These are phyloP conservation scores for Melanotaenia maccullochi DNA, from an alignment of 2,797 vertebrate species.

Conservation along the genomic window DNA sequence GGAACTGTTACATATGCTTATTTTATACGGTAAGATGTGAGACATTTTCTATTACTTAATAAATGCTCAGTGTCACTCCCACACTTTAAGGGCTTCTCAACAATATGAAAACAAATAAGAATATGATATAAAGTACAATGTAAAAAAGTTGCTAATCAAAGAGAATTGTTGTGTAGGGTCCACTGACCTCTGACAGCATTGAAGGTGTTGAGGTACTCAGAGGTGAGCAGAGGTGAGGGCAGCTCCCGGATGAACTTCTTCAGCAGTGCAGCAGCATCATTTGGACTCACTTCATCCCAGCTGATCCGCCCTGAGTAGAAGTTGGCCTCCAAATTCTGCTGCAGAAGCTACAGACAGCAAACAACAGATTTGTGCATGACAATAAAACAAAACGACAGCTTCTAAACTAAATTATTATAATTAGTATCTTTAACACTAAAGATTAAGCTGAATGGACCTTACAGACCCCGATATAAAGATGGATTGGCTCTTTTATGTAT, in stretches of 20 bases:
- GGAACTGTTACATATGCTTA: background rate
- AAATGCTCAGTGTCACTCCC: background rate
- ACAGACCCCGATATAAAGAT: background rate
- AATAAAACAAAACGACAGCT: background rate
- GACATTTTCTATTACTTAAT: background rate
- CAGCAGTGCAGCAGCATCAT: constrained; percentile 89
- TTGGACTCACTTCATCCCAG: constrained; percentile 92
- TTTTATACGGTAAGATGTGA: constrained; percentile 7
- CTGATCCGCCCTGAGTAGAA: constrained; percentile 86
- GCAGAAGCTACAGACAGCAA: constrained; percentile 77
- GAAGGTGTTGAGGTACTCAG: constrained; percentile 92
- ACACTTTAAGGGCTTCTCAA: background rate
- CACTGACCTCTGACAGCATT: constrained; percentile 82
- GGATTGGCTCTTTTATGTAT: background rate
- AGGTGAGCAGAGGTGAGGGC: constrained; percentile 87
- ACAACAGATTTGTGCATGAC: background rate
- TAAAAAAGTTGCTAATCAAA: background rate
- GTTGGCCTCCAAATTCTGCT: constrained; percentile 87
- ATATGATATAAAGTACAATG: background rate
- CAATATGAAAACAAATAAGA: background rate
- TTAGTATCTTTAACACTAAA: background rate
- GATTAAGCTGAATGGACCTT: background rate
- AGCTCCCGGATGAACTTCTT: constrained; percentile 94
- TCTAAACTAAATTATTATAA: background rate
- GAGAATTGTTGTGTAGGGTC: background rate